Evolutionary conservation across 2,113 vertebrate species (phyloP), one percentile per base, ranked within the genome.

Genomic region (Archocentrus centrarchus): DNA sequence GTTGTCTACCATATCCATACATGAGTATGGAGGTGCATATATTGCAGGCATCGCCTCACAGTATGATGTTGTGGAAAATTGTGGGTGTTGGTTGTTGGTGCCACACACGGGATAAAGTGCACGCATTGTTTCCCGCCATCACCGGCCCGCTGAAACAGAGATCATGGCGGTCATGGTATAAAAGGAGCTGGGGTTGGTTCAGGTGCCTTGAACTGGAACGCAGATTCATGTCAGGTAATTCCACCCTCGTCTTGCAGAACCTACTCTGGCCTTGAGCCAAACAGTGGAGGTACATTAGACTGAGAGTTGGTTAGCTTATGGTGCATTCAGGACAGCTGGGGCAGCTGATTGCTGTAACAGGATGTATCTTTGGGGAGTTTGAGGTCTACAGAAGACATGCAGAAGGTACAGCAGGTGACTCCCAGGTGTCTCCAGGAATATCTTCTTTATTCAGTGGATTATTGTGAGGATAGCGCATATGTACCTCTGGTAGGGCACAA

Each of bases 181-280:
- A 80, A 78, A 57, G 41, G 27, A 22, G 60, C 35, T 18, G 58
- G 14, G 20, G 17, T 44, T 79, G 66, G 81, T 86, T 81, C 76
- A 82, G 84, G 50, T 59, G 62, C 77, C 35, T 68, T 7, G 37
- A 73, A 55, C 22, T 85, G 85, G 85, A 89, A 59, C 57, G n/a
- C 79, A 85, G 84, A 80, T 83, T 79, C 73, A 73, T 37, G 80
- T 62, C 76, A 88, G 89, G 91, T 93, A 91, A 91, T 91, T 93
- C 89, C 85, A 89, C 41, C 85, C 88, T 76, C 20, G 35, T 77
- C 61, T 63, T 75, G 27, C 66, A 66, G 75, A 80, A 84, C 85
- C 32, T 58, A 83, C 75, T 80, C 57, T 59, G 88, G 81, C 85
- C 64, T 59, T 3, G 3, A 60, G 86, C 86, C 88, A 85, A 22